These are phyloP conservation scores for Mola mola DNA, from an alignment of 2,113 vertebrate genomes.

Conservation along the genomic window DNA sequence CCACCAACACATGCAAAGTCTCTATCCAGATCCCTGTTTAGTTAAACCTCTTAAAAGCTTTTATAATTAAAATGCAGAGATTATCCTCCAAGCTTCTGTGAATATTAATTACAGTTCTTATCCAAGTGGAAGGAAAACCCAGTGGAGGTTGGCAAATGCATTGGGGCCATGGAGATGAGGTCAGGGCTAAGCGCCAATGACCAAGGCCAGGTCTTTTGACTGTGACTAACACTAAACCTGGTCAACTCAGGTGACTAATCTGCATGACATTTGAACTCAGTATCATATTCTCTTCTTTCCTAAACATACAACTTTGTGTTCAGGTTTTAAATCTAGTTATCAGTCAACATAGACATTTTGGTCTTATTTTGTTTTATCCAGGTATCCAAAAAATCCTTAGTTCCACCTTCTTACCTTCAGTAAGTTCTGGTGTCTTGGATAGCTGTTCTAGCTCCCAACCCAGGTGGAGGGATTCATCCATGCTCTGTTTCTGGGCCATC, in stretches of 20 bases:
- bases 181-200: slow-evolving; percentile 28
- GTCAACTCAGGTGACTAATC: slow-evolving; percentile 4
- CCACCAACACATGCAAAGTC: slow-evolving; percentile 30
- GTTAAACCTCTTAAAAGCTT: slow-evolving; percentile 72
- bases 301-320: neutral
- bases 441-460: slow-evolving; percentile 99
- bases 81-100: slow-evolving; percentile 67
- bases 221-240: slow-evolving; percentile 2
- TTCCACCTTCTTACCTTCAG: slow-evolving; percentile 90
- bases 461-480: slow-evolving; percentile 97
- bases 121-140: slow-evolving; percentile 65
- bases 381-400: no score
- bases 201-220: neutral
- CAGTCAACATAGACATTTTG: neutral
- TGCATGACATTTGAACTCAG: neutral
- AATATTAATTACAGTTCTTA: slow-evolving; percentile 74
- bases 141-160: slow-evolving; percentile 38
- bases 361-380: neutral
- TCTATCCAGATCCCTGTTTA: slow-evolving; percentile 64
- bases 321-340: neutral
- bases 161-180: neutral
- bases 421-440: slow-evolving; percentile 91
- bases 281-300: neutral
- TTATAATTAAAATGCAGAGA: slow-evolving; percentile 58
- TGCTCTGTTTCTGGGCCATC: slow-evolving; percentile 99